phyloP scores from a whole-genome alignment of 2,113 vertebrate species.

The Festucalex cinctus region DNA sequence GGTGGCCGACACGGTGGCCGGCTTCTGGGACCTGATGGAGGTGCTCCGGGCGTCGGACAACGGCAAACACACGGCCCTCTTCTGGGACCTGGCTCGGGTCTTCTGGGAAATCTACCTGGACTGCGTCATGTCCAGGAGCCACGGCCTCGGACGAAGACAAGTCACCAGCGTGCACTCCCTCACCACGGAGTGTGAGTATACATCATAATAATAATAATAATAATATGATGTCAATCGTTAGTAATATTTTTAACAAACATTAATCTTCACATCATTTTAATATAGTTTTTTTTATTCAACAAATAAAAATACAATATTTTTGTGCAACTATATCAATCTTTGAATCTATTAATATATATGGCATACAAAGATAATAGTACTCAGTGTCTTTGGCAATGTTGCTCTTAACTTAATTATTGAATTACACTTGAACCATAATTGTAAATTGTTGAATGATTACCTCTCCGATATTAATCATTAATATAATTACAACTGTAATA shows the following conservation, averaged over 20 bases:
- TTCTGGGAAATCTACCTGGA: constrained; percentile 96
- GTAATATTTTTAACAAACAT: too few relatives aligned
- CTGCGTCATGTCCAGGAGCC: constrained; percentile 87
- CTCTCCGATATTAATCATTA: too few relatives aligned
- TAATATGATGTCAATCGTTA: neutral
- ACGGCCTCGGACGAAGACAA: constrained; percentile 83
- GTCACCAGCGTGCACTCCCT: constrained; percentile 55
- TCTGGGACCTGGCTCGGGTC: constrained; percentile 92
- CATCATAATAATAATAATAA: neutral
- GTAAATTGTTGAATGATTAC: too few relatives aligned
- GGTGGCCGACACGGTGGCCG: constrained; percentile 85
- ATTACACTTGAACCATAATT: too few relatives aligned
- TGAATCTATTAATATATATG: neutral
- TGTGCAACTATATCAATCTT: neutral
- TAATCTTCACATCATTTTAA: neutral
- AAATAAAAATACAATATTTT: neutral
- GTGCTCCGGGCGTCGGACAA: constrained; percentile 87
- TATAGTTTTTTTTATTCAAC: neutral
- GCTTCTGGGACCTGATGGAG: constrained; percentile 93
- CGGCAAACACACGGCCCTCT: constrained; percentile 82
- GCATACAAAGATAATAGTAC: too few relatives aligned
- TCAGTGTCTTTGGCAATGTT: too few relatives aligned
- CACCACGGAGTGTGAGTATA: constrained; percentile 46
- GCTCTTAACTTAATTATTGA: too few relatives aligned
- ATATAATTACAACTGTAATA: neutral